Percentiles rank a stretch among this genome's conserved stretches.
phyloP scores from a whole-genome alignment of 2,797 vertebrate genomes.

The Sebastes vulpes region DNA sequence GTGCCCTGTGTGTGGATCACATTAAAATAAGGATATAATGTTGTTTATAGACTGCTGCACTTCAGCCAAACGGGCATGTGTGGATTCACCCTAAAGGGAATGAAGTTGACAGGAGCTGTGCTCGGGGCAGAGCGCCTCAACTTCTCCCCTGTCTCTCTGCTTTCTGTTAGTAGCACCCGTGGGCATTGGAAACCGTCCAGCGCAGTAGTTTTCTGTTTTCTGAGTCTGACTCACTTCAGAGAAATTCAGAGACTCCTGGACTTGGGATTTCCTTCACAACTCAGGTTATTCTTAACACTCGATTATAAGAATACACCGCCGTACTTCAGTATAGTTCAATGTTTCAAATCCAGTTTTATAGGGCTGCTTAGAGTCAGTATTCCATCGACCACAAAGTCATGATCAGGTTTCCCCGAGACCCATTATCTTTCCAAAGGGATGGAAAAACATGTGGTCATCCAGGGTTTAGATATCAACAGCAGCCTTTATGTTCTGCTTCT shows the following conservation, averaged over 20 bases:
- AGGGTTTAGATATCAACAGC: conserved; percentile 1
- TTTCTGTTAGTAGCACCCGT: conserved; percentile 19
- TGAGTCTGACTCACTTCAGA: conserved; percentile 18
- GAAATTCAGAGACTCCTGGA: conserved; percentile 4
- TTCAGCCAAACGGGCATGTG: neutral
- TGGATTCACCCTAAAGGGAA: neutral
- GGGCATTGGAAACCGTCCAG: conserved; percentile 40
- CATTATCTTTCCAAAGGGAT: conserved; percentile 1
- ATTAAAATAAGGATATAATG: conserved; percentile 11
- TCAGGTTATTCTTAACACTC: conserved; percentile 20
- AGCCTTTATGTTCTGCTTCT: neutral
- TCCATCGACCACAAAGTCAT: conserved; percentile 5
- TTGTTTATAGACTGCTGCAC: neutral
- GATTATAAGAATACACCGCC: conserved; percentile 2
- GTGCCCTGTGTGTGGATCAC: neutral
- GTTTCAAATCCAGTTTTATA: conserved; percentile 2
- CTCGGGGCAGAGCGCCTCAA: neutral
- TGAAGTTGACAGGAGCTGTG: neutral
- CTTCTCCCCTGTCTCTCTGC: conserved; percentile 17
- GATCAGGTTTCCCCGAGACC: conserved; percentile 29
- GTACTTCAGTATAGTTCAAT: neutral
- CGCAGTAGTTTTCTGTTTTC: conserved; percentile 38
- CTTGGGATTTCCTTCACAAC: conserved; percentile 26
- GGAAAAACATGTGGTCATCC: conserved; percentile 18
- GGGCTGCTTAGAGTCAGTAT: conserved; percentile 4